Conservation (phyloP, 2,113 vertebrate genomes). For the Brevimyrus niger region DNA sequence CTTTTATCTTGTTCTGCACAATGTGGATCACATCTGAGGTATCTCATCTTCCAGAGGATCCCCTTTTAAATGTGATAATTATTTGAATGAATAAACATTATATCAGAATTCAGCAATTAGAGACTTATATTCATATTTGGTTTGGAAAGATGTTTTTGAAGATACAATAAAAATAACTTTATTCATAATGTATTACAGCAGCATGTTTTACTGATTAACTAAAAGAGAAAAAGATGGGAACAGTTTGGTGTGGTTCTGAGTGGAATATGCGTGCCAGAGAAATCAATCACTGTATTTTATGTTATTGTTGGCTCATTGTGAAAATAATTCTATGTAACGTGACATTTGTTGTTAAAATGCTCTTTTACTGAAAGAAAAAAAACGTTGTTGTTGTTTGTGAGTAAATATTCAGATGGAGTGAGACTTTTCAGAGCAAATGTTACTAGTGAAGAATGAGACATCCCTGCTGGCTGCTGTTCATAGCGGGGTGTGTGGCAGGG, state of each 20-base stretch:
- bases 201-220: neutral
- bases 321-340: neutral
- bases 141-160: neutral
- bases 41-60: neutral
- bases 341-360: neutral
- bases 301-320: neutral
- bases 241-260: neutral
- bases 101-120: neutral
- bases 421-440: neutral
- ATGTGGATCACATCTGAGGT: neutral
- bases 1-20: neutral
- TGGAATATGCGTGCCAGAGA: neutral
- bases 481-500: neutral
- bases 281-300: neutral
- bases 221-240: neutral
- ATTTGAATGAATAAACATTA: neutral
- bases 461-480: neutral
- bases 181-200: neutral
- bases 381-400: neutral
- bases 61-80: neutral
- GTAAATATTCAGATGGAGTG: neutral
- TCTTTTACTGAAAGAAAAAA: neutral
- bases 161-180: neutral
- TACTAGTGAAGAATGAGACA: neutral
- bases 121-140: neutral